Evolutionary conservation across 2,797 vertebrate species (phyloP).

Genomic region (Protonibea diacanthus): DNA sequence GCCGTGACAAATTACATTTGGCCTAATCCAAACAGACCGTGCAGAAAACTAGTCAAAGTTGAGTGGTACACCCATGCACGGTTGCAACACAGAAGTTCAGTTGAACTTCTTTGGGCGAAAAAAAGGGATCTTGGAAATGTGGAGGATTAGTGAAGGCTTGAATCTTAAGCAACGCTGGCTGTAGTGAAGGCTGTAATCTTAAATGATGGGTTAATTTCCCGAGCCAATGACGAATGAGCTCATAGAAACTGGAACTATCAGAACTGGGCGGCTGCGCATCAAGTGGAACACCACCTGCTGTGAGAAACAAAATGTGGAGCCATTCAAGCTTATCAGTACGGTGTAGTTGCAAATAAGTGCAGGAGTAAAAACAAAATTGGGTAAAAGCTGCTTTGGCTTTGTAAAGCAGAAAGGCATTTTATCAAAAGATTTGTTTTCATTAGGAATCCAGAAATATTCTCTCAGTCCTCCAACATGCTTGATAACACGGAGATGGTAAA

Average conservation of each 20-base stretch:
- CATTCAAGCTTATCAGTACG: conserved; percentile 38
- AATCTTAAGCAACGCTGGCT: too few relatives aligned
- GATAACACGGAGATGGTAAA: not conserved
- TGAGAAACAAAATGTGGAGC: conserved; percentile 40
- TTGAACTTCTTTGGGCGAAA: conserved; percentile 48
- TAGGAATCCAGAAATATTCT: conserved; percentile 3
- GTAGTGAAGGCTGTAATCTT: too few relatives aligned
- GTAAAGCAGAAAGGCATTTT: not conserved
- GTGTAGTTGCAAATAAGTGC: conserved; percentile 24
- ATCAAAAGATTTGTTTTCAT: not conserved
- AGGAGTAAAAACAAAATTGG: not conserved
- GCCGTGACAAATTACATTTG: conserved; percentile 32
- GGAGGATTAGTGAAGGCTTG: conserved; percentile 79
- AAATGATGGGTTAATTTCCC: conserved; percentile 79
- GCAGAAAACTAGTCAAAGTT: conserved; percentile 29
- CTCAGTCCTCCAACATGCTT: not conserved
- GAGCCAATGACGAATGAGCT: conserved; percentile 68
- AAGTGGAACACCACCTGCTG: conserved; percentile 48
- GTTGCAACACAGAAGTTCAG: conserved; percentile 48
- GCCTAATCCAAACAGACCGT: conserved; percentile 25
- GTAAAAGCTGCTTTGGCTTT: not conserved
- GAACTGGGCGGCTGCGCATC: conserved; percentile 34
- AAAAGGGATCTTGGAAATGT: conserved; percentile 59
- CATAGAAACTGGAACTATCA: conserved; percentile 63
- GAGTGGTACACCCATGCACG: conserved; percentile 33